These are phyloP conservation scores for Stratiomys singularior DNA, from an alignment of 2,888 invertebrate species.

Conservation along the genomic window DNA sequence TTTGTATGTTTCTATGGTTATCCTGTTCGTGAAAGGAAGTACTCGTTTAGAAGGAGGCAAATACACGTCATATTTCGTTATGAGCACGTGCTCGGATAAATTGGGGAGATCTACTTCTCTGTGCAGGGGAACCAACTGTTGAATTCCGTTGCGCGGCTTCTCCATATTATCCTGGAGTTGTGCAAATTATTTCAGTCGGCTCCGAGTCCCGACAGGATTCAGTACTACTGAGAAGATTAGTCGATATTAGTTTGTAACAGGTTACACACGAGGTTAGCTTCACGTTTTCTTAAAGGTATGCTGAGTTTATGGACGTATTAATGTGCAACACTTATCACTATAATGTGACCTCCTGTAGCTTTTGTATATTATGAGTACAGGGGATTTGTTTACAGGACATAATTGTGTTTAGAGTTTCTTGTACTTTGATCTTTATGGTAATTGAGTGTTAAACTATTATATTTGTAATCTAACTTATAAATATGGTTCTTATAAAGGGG, in stretches of 20 bases:
- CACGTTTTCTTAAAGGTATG: background rate
- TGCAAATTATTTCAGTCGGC: background rate
- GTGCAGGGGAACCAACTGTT: constrained; percentile 36
- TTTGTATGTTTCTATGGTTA: constrained; percentile 25
- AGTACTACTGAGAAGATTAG: background rate
- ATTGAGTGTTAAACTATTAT: no score
- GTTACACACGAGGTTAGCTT: no score
- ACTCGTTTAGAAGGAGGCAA: constrained; percentile 26
- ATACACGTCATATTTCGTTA: background rate
- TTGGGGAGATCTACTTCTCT: constrained; percentile 20
- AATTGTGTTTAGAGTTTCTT: background rate
- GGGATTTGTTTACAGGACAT: background rate
- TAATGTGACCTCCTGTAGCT: background rate
- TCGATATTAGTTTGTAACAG: no score
- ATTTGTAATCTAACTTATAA: no score
- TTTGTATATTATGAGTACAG: background rate
- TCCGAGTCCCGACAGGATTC: background rate
- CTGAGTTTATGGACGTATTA: background rate
- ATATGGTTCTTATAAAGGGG: no score
- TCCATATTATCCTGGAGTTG: background rate
- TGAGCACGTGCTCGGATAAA: constrained; percentile 21
- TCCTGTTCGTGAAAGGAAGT: constrained; percentile 28
- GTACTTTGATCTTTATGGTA: no score
- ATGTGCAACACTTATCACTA: background rate
- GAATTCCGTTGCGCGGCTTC: background rate